Evolutionary conservation across 2,888 invertebrate species (phyloP).

Genomic region (Chloroclysta siterata): DNA sequence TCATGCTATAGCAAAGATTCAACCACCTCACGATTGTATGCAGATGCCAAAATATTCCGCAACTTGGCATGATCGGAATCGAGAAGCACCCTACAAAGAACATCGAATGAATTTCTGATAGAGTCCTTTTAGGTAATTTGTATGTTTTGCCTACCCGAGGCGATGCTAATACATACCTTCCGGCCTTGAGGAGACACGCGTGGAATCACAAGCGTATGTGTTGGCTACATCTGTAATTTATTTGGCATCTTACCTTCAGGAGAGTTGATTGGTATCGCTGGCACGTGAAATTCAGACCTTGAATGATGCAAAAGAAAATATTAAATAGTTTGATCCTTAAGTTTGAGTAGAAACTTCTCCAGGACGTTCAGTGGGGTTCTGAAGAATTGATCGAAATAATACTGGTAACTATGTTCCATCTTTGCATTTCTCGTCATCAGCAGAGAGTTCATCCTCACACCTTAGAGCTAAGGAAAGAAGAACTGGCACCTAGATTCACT

Average conservation of each 20-base stretch:
- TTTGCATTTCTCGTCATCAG: too few species aligned
- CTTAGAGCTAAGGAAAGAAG: too few species aligned
- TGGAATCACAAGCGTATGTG: slow-evolving; percentile 46
- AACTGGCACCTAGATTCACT: too few species aligned
- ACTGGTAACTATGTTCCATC: too few species aligned
- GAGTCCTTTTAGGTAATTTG: slow-evolving; percentile 55
- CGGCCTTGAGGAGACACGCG: slow-evolving; percentile 60
- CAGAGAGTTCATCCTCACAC: too few species aligned
- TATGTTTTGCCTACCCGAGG: slow-evolving; percentile 53
- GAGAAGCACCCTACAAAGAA: slow-evolving; percentile 53
- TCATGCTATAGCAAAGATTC: slow-evolving; percentile 5
- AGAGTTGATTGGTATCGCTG: slow-evolving; percentile 20
- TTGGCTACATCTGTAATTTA: slow-evolving; percentile 35
- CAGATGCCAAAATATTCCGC: slow-evolving; percentile 51
- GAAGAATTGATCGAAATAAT: too few species aligned
- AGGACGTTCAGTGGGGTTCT: too few species aligned
- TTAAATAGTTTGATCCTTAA: not conserved
- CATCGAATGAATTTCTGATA: slow-evolving; percentile 65
- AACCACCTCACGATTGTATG: slow-evolving; percentile 24
- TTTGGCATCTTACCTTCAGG: slow-evolving; percentile 33
- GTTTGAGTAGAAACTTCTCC: too few species aligned
- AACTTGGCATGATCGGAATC: slow-evolving; percentile 64
- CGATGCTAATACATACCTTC: slow-evolving; percentile 61
- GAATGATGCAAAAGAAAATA: slow-evolving; percentile 4
- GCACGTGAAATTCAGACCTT: slow-evolving; percentile 23